phyloP scores from a whole-genome alignment of 2,113 vertebrate genomes.

The Sceloporus undulatus region DNA sequence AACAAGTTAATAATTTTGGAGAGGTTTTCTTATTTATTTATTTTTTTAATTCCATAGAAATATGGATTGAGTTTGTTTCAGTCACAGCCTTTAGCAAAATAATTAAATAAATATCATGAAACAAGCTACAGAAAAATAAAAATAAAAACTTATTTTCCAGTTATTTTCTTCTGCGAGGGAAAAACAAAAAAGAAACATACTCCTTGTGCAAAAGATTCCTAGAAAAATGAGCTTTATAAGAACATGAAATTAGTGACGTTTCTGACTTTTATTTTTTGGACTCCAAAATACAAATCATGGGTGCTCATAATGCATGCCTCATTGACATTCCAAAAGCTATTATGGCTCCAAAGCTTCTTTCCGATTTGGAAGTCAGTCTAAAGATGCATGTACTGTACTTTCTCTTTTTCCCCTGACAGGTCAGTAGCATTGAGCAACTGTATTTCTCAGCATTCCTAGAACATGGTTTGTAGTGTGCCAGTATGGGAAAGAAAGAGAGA shows the following conservation, averaged over 20 bases:
- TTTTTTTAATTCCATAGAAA: slow-evolving; percentile 45
- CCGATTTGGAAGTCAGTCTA: not conserved
- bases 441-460: not conserved
- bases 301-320: not conserved
- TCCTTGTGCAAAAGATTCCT: slow-evolving; percentile 12
- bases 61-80: slow-evolving; percentile 57
- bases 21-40: slow-evolving; percentile 12
- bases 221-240: slow-evolving; percentile 2
- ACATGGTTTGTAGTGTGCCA: not conserved
- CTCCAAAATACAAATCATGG: not conserved
- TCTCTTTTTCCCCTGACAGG: not conserved
- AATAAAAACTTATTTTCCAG: slow-evolving; percentile 40
- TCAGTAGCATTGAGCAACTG: not conserved
- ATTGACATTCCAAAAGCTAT: not conserved
- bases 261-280: not conserved
- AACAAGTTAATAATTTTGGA: slow-evolving; percentile 66
- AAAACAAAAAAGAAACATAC: not conserved
- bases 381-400: not conserved
- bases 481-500: not conserved
- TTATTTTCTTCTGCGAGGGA: not conserved
- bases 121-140: slow-evolving; percentile 49
- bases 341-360: not conserved
- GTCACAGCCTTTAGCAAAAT: slow-evolving; percentile 65
- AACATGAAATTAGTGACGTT: not conserved
- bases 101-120: slow-evolving; percentile 60